These are phyloP conservation scores for Sus cebifrons DNA, from an alignment of 2,797 vertebrate genomes.

Conservation along the genomic window DNA sequence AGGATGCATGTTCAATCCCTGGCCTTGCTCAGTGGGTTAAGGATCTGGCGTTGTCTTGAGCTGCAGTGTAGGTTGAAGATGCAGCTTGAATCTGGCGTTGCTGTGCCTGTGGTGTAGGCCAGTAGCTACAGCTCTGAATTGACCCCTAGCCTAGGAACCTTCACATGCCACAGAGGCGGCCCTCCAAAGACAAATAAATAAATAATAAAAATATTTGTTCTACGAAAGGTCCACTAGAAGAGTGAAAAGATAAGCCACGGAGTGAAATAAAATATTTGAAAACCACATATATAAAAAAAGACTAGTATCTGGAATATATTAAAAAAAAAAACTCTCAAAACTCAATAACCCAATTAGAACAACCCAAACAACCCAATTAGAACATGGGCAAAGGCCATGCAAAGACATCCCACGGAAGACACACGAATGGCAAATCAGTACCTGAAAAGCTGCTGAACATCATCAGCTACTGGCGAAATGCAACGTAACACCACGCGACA, in stretches of 20 bases:
- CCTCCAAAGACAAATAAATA: no score
- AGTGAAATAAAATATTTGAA: constrained; percentile 34
- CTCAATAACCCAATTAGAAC: neutral
- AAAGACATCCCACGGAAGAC: neutral
- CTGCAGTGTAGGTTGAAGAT: no score
- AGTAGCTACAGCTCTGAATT: no score
- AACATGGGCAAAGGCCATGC: neutral
- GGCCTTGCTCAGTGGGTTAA: no score
- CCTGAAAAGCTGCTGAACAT: neutral
- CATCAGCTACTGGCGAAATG: neutral
- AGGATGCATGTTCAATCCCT: no score
- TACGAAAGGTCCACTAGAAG: neutral
- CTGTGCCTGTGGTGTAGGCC: no score
- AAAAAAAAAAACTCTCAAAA: constrained; percentile 6
- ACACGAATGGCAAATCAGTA: neutral
- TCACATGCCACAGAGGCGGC: no score
- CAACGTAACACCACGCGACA: neutral
- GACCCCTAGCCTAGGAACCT: no score
- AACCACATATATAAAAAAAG: neutral
- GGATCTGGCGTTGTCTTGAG: no score
- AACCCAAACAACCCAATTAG: neutral
- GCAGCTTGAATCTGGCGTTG: no score
- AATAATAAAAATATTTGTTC: neutral
- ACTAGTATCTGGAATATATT: neutral
- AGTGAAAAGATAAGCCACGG: neutral